phyloP scores from a whole-genome alignment of 2,113 vertebrate genomes.

The Heterochromis multidens region DNA sequence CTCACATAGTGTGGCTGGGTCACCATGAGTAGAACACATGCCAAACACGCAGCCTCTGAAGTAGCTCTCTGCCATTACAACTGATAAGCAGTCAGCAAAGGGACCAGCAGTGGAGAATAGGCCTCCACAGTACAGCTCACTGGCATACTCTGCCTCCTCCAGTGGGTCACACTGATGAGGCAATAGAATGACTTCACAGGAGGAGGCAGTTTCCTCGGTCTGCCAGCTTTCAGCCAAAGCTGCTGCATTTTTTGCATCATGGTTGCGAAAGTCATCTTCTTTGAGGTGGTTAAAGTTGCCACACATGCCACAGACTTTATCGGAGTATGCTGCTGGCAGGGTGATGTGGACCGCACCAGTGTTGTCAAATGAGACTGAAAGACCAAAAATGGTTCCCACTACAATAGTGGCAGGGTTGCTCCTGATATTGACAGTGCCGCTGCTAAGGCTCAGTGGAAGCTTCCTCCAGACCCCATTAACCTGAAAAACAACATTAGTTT shows the following conservation, averaged over 20 bases:
- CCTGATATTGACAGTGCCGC: slow-evolving; percentile 62
- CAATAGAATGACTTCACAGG: slow-evolving; percentile 62
- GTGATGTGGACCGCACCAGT: slow-evolving; percentile 74
- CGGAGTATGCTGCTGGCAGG: slow-evolving; percentile 72
- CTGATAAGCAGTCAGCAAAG: slow-evolving; percentile 71
- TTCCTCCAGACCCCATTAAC: slow-evolving; percentile 77
- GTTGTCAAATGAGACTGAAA: slow-evolving; percentile 73
- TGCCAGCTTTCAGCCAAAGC: slow-evolving; percentile 74
- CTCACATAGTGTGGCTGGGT: slow-evolving; percentile 68
- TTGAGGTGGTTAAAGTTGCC: slow-evolving; percentile 78
- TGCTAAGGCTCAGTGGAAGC: slow-evolving; percentile 70
- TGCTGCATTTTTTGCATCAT: slow-evolving; percentile 47
- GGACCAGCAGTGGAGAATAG: slow-evolving; percentile 69
- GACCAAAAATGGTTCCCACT: slow-evolving; percentile 72
- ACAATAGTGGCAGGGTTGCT: slow-evolving; percentile 64
- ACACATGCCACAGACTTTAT: slow-evolving; percentile 82
- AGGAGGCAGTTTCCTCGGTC: slow-evolving; percentile 8
- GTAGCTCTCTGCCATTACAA: slow-evolving; percentile 70
- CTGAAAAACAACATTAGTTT: slow-evolving; percentile 52
- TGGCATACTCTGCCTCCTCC: slow-evolving; percentile 60
- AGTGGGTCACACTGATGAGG: slow-evolving; percentile 60
- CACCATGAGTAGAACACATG: slow-evolving; percentile 73
- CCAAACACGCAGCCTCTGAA: slow-evolving; percentile 76
- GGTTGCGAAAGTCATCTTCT: slow-evolving; percentile 73
- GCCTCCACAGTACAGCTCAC: slow-evolving; percentile 74